Conservation (phyloP, 2,113 vertebrate species). For the Psammodynastes pulverulentus region DNA sequence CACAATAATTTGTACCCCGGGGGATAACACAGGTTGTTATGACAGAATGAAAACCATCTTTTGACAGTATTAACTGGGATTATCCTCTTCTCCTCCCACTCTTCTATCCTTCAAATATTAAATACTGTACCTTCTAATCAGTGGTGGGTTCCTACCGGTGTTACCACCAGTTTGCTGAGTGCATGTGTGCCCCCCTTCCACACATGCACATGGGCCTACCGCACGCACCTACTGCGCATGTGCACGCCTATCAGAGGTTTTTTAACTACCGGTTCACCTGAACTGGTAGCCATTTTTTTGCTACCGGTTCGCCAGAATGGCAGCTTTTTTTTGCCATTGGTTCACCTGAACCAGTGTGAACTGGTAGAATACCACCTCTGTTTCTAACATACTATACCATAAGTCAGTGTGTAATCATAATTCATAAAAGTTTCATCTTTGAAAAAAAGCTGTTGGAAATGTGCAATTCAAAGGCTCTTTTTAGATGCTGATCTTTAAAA, state of each 20-base stretch:
- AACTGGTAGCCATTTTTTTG: too few species aligned
- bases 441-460: background rate
- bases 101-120: background rate
- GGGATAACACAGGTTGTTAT: slow-evolving; percentile 12
- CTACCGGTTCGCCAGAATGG: too few species aligned
- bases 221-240: too few species aligned
- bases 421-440: background rate
- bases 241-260: too few species aligned
- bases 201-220: too few species aligned
- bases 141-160: too few species aligned
- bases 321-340: too few species aligned
- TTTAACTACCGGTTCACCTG: too few species aligned
- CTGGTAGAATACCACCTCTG: too few species aligned
- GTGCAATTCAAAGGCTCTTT: background rate
- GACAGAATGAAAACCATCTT: slow-evolving; percentile 5
- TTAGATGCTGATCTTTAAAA: background rate
- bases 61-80: background rate
- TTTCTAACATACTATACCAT: background rate
- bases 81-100: background rate
- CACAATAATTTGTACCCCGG: background rate
- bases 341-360: too few species aligned
- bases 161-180: too few species aligned
- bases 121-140: background rate
- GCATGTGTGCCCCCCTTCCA: too few species aligned
- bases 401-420: background rate